These are phyloP conservation scores for Psilopsiagon aymara DNA, from an alignment of 2,113 vertebrate genomes.

Conservation along the genomic window DNA sequence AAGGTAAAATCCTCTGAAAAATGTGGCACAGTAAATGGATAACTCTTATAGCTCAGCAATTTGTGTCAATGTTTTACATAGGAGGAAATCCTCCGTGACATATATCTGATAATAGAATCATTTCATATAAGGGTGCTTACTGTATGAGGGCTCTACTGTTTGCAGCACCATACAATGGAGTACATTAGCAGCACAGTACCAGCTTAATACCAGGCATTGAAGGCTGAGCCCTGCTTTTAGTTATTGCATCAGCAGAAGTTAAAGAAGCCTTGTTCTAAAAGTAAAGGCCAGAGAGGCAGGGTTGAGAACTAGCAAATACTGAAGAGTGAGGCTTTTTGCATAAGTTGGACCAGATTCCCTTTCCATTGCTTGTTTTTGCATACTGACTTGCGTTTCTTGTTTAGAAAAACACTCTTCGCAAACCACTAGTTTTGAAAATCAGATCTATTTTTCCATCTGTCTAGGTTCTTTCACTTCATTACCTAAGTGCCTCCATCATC, in stretches of 20 bases:
- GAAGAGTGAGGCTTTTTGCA: constrained; percentile 49
- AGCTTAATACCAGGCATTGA: not conserved
- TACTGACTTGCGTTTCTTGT: constrained; percentile 31
- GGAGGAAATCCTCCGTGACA: constrained; percentile 61
- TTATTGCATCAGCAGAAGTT: constrained; percentile 58
- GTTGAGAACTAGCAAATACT: constrained; percentile 54
- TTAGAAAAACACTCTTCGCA: constrained; percentile 44
- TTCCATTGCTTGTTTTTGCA: constrained; percentile 61
- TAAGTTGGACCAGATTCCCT: constrained; percentile 54
- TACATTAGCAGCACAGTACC: not conserved
- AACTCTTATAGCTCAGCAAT: constrained; percentile 41
- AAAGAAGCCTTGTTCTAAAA: constrained; percentile 61
- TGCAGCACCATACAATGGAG: not conserved
- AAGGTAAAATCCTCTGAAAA: constrained; percentile 29
- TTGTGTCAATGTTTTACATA: constrained; percentile 27
- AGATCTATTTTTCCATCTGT: constrained; percentile 26
- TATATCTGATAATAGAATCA: constrained; percentile 52
- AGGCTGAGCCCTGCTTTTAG: constrained; percentile 15
- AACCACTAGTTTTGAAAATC: constrained; percentile 14
- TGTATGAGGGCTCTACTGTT: constrained; percentile 9
- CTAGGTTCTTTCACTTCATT: constrained; percentile 35
- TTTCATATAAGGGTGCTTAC: constrained; percentile 13
- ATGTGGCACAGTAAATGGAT: not conserved
- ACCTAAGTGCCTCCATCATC: constrained; percentile 40
- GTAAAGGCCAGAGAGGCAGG: constrained; percentile 1